Base-by-base conservation (phyloP, 1,140 invertebrate genomes). In the Drosophila ananassae region DNA sequence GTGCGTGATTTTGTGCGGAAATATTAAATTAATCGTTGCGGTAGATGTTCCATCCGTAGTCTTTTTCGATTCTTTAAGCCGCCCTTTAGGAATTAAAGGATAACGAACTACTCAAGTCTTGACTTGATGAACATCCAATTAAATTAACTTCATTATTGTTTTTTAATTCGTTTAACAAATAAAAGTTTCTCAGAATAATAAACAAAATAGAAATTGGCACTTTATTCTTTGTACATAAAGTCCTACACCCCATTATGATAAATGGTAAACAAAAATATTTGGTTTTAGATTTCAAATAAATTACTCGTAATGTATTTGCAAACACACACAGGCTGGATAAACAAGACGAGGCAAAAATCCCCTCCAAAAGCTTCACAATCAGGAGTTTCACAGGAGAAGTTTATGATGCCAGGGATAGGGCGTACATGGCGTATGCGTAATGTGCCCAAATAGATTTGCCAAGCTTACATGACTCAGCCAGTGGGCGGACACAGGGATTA, bases 341-440 rank as follows among this genome's bases (percentile, higher is more conserved):
- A 54, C 59, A 53, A 30, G 24, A 3, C 52, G 12, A 44, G 2
- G 12, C 10, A 24, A 55, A 55, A 48, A 30, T 55, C 32, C 17
- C 55, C 17, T 3, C 25, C 59, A 9, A 51, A 52, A 67, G 17
- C 47, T 34, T 47, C 21, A 53, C 37, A 63, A 64, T 46, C 47
- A 30, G 4, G 28, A 53, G 44, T 39, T 50, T 12, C 30, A 12
- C 28, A 51, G 25, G 25, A 28, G 32, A 41, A 66, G 21, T 64
- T 64, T 44, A 47, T 54, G 77, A 58, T 59, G 50, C 25, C 50
- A 55, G 66, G 41, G 13, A 10, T 1, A 6, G 25, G 34, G 44
- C 21, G 25, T 59, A 75, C 82, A 81, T 72, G 68, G 69, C 78
- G 82, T 78, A 87, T 85, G 74, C 82, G 66, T 82, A 66, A 87